These are phyloP conservation scores for Glaucidium brasilianum DNA, from an alignment of 2,113 vertebrate genomes.

Conservation along the genomic window DNA sequence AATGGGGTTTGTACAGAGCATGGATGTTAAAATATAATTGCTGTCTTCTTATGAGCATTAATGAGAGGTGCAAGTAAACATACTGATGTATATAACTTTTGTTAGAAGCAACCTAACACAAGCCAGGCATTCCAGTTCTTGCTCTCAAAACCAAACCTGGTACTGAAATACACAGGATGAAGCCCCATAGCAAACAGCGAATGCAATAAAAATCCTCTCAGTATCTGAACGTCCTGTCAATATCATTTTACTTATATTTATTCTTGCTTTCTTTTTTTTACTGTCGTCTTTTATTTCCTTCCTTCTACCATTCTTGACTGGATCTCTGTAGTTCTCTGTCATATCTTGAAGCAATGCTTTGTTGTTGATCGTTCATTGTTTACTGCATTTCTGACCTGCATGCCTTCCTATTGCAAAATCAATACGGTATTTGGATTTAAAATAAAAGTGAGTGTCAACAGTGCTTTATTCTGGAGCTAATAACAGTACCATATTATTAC, in stretches of 20 bases:
- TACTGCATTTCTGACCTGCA: neutral
- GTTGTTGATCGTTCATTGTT: neutral
- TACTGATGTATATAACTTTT: neutral
- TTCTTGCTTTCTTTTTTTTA: neutral
- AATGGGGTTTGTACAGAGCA: neutral
- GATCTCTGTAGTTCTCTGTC: neutral
- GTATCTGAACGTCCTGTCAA: neutral
- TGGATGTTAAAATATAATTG: neutral
- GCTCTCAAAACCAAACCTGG: neutral
- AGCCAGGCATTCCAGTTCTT: neutral
- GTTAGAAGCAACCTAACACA: neutral
- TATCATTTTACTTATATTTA: neutral
- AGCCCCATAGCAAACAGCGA: neutral
- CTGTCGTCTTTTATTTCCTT: neutral
- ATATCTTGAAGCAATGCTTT: neutral
- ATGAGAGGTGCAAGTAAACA: neutral
- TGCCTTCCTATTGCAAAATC: conserved; percentile 20
- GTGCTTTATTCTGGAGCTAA: neutral
- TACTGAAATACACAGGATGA: neutral
- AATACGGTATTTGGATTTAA: neutral
- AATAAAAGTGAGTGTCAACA: neutral
- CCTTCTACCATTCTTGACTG: neutral
- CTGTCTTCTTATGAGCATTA: neutral
- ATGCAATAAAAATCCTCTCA: neutral
- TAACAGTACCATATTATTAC: neutral